Conservation (phyloP, 1,140 invertebrate genomes). For the Temnothorax longispinosus region DNA sequence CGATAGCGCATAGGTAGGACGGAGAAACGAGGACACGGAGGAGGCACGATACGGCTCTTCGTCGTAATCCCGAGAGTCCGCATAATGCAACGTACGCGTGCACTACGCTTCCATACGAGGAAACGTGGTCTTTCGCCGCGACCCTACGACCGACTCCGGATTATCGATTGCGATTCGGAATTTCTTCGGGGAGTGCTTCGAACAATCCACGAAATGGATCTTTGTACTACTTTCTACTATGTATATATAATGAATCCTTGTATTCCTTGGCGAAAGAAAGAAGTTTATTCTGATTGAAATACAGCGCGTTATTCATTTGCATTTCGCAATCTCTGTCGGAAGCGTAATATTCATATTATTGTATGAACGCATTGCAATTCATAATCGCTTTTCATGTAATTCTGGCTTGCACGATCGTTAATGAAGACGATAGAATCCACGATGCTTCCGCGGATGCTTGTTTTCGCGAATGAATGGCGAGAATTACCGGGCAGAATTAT, state of each 20-base stretch:
- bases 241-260: too few species aligned
- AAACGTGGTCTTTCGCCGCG: not conserved
- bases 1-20: constrained; percentile 20
- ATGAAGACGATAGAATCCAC: not conserved
- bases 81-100: constrained; percentile 48
- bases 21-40: not conserved
- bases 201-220: constrained; percentile 31
- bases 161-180: constrained; percentile 41
- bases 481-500: not conserved
- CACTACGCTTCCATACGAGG: not conserved
- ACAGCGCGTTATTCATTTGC: not conserved
- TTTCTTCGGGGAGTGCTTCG: not conserved
- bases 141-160: not conserved
- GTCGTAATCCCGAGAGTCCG: constrained; percentile 37
- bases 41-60: constrained; percentile 10
- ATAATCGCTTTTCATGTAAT: not conserved
- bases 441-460: not conserved
- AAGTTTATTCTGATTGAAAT: not conserved
- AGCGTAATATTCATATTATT: not conserved
- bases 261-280: not conserved
- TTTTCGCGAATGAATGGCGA: constrained; percentile 25
- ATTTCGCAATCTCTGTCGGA: not conserved
- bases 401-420: not conserved
- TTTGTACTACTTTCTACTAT: not conserved
- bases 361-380: not conserved